A percentile compares a stretch with the other conserved stretches of the same genome.
phyloP scores from a whole-genome alignment of 2,888 invertebrate genomes.

The Ephialtes manifestator region DNA sequence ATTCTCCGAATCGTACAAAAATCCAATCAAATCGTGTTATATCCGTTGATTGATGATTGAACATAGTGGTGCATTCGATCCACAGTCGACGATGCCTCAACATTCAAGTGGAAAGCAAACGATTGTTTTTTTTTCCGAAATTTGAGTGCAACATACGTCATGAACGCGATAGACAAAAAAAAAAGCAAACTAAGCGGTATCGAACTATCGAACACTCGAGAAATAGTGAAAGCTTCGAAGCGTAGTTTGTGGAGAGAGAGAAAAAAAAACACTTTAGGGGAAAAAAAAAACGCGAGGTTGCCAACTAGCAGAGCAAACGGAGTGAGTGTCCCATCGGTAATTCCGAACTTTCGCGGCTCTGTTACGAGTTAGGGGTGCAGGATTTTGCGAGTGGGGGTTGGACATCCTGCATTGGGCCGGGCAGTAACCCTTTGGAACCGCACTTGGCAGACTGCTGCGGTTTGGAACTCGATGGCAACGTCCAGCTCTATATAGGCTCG shows the following conservation, averaged over 20 bases:
- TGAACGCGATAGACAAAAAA: constrained; percentile 24
- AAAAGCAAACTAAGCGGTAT: constrained; percentile 25
- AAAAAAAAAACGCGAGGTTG: constrained; percentile 35
- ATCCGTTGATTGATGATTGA: constrained; percentile 24
- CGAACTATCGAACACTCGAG: constrained; percentile 22
- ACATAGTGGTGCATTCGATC: background rate
- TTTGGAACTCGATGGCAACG: constrained; percentile 76
- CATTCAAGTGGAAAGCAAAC: constrained; percentile 36
- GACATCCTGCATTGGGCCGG: constrained; percentile 44
- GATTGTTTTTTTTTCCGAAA: constrained; percentile 1
- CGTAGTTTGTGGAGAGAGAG: constrained; percentile 2
- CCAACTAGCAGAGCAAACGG: constrained; percentile 54
- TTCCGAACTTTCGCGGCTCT: constrained; percentile 77
- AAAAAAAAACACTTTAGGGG: constrained; percentile 4
- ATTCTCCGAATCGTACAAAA: background rate
- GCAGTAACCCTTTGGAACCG: constrained; percentile 72
- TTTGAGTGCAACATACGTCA: constrained; percentile 35
- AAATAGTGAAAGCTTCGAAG: constrained; percentile 12
- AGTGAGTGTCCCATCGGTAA: constrained; percentile 76
- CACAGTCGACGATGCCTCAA: constrained; percentile 7
- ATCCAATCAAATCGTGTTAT: constrained; percentile 32
- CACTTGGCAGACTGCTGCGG: constrained; percentile 79
- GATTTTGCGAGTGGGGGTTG: constrained; percentile 37
- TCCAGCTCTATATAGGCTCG: constrained; percentile 10
- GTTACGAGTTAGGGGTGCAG: constrained; percentile 75